phyloP scores from a whole-genome alignment of 1,140 invertebrate species.

The Drosophila funebris region DNA sequence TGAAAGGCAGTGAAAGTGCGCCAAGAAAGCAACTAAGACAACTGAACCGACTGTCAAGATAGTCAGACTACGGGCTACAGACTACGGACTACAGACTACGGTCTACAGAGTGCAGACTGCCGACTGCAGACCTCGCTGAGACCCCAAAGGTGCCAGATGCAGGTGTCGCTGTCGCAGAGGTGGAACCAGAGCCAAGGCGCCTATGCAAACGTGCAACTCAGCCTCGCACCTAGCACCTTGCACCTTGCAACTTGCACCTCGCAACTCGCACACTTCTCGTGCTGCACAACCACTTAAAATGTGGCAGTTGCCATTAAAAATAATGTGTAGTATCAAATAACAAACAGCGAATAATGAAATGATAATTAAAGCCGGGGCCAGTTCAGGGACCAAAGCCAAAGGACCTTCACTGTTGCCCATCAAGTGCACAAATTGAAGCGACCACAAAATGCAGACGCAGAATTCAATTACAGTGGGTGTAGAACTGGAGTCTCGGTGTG shows the following conservation, averaged over 20 bases:
- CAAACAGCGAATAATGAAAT: conserved; percentile 71
- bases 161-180: neutral
- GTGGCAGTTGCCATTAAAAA: conserved; percentile 70
- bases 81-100: neutral
- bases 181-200: neutral
- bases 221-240: too few relatives aligned
- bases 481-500: neutral
- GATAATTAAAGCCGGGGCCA: conserved; percentile 64
- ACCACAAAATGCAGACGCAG: conserved; percentile 72
- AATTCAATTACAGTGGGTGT: conserved; percentile 62
- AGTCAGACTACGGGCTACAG: conserved; percentile 5
- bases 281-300: conserved; percentile 57
- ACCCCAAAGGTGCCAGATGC: conserved; percentile 24
- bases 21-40: conserved; percentile 35
- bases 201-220: too few relatives aligned
- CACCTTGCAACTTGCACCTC: too few relatives aligned
- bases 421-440: conserved; percentile 68
- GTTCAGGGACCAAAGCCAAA: neutral
- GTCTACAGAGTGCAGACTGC: neutral
- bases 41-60: conserved; percentile 20
- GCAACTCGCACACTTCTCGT: neutral
- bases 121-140: neutral
- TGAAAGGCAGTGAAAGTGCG: conserved; percentile 61
- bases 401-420: conserved; percentile 33
- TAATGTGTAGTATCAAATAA: conserved; percentile 48